phyloP scores from a whole-genome alignment of 1,140 invertebrate genomes.

The Araneus ventricosus region DNA sequence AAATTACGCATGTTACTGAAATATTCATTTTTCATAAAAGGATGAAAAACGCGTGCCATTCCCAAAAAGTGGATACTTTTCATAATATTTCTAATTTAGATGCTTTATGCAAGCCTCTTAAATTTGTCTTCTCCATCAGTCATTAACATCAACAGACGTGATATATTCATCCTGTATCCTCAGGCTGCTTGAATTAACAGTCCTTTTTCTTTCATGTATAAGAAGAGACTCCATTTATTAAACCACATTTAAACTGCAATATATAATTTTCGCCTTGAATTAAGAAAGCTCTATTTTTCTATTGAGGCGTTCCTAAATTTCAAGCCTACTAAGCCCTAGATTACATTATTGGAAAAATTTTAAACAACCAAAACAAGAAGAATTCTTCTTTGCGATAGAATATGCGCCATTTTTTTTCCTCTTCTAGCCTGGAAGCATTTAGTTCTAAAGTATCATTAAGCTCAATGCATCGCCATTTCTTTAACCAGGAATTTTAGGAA shows the following conservation, averaged over 20 bases:
- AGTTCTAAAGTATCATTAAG: constrained; percentile 8
- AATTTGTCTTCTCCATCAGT: background rate
- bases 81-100: no score
- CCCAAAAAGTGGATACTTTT: no score
- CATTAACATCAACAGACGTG: background rate
- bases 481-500: background rate
- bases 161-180: background rate
- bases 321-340: background rate
- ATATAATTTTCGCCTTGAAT: background rate
- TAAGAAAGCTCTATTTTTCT: background rate
- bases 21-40: no score
- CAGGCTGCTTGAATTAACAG: background rate
- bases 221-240: background rate
- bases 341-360: background rate
- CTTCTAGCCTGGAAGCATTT: background rate
- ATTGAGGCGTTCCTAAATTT: background rate
- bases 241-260: constrained; percentile 7
- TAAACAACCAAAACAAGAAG: background rate
- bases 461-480: background rate
- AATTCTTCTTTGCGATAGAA: background rate
- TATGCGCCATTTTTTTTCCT: background rate
- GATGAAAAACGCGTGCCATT: no score
- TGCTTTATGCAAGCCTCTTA: background rate
- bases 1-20: no score
- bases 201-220: background rate